A percentile compares a stretch with the other conserved stretches of the same genome.
These are phyloP conservation scores for Antheraea yamamai DNA, from an alignment of 2,888 invertebrate species.

Conservation along the genomic window DNA sequence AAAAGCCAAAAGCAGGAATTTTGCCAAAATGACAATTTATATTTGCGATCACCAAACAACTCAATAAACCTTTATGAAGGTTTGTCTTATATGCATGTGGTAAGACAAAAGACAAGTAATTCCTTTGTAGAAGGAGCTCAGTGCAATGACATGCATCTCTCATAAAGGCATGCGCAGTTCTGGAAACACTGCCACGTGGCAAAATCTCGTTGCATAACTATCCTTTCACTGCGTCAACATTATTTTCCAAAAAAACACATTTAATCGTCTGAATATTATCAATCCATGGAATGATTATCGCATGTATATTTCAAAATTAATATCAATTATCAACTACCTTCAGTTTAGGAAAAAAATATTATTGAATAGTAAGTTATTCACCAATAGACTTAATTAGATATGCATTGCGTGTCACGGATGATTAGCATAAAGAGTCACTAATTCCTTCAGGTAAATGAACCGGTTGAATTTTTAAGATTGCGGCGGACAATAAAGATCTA, in stretches of 20 bases:
- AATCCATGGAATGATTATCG: neutral
- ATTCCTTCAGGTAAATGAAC: slow-evolving; percentile 51
- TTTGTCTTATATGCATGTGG: neutral
- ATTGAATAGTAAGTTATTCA: slow-evolving; percentile 27
- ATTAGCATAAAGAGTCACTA: slow-evolving; percentile 41
- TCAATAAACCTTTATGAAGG: neutral
- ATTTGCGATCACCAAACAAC: neutral
- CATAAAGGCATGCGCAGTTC: slow-evolving; percentile 63
- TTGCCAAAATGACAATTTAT: neutral
- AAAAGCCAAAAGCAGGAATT: neutral
- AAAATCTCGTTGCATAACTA: slow-evolving; percentile 75
- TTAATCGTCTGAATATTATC: neutral
- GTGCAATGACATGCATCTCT: slow-evolving; percentile 53
- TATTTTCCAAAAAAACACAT: neutral
- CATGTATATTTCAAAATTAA: neutral
- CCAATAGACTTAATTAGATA: slow-evolving; percentile 48
- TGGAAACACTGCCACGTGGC: slow-evolving; percentile 65
- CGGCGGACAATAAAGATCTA: neutral
- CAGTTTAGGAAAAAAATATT: neutral
- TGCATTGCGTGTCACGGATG: slow-evolving; percentile 40
- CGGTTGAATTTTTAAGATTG: slow-evolving; percentile 26
- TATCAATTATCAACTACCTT: neutral
- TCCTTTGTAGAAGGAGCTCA: slow-evolving; percentile 24
- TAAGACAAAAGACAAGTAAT: neutral
- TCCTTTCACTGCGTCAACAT: slow-evolving; percentile 29